These are phyloP conservation scores for Lampropteryx suffumata DNA, from an alignment of 2,888 invertebrate species.

Conservation along the genomic window DNA sequence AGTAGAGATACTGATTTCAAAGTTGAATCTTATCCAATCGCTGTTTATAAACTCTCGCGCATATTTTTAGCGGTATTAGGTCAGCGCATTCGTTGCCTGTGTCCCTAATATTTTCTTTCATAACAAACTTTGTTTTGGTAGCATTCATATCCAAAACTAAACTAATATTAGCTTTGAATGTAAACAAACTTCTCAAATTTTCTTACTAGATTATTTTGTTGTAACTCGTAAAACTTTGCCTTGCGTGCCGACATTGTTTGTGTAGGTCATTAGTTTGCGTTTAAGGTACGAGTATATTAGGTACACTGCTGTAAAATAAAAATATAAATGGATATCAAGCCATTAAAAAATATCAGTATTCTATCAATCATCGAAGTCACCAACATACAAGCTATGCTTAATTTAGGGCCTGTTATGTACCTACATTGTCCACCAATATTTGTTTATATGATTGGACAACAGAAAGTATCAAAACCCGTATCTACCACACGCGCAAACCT, in stretches of 20 bases:
- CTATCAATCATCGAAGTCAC: too few relatives aligned
- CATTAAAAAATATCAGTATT: too few relatives aligned
- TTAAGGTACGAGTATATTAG: too few relatives aligned
- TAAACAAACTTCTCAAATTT: constrained; percentile 29
- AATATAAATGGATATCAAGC: too few relatives aligned
- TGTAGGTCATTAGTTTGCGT: neutral
- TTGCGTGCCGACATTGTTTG: constrained; percentile 24
- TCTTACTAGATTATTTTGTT: constrained; percentile 27
- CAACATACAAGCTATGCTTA: too few relatives aligned
- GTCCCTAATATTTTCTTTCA: constrained; percentile 28
- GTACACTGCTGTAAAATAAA: too few relatives aligned
- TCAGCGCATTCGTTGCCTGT: constrained; percentile 16
- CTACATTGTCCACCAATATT: too few relatives aligned
- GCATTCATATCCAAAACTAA: constrained; percentile 25
- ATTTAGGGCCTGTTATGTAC: too few relatives aligned
- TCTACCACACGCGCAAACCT: too few relatives aligned
- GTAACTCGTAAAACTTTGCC: constrained; percentile 18
- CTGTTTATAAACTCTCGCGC: constrained; percentile 14
- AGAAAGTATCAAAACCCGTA: too few relatives aligned
- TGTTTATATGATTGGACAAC: too few relatives aligned
- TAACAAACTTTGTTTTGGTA: constrained; percentile 32
- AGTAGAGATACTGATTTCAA: neutral
- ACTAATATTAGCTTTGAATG: constrained; percentile 32
- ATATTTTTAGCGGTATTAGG: constrained; percentile 22
- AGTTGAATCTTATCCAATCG: neutral